Conservation (phyloP, 2,113 vertebrate genomes). For the Charina bottae region DNA sequence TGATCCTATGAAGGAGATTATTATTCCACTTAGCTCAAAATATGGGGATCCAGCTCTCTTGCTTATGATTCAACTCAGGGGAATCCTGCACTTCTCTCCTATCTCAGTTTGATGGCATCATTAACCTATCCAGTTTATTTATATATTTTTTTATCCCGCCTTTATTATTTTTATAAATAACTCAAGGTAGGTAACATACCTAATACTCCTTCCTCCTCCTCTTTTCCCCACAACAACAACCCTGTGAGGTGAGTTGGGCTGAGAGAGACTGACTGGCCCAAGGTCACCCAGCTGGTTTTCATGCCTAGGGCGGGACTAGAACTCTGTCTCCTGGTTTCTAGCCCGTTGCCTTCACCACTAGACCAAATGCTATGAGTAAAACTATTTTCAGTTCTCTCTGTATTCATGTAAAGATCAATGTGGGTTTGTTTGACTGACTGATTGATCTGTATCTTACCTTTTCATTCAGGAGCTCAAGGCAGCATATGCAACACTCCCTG, state of each 20-base stretch:
- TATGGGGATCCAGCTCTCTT: background rate
- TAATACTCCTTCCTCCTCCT: fast-evolving
- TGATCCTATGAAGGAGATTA: background rate
- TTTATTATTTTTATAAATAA: background rate
- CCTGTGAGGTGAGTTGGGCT: no score
- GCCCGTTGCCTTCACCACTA: background rate
- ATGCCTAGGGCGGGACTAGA: no score
- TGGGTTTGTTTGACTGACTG: background rate
- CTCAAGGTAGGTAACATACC: no score
- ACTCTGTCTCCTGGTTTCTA: no score
- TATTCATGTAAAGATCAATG: background rate
- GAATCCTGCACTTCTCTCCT: background rate
- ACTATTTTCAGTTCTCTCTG: background rate
- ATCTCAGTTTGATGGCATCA: background rate
- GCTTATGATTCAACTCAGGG: background rate
- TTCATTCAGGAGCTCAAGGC: no score
- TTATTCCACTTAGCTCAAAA: background rate
- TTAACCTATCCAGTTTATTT: background rate
- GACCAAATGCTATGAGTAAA: background rate
- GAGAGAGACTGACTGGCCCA: no score
- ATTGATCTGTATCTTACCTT: no score
- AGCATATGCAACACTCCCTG: no score
- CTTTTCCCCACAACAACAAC: background rate
- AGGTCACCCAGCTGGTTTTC: no score
- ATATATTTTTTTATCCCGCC: background rate